Evolutionary conservation across 2,888 invertebrate species (phyloP).

Genomic region (Nomada ruficornis): DNA sequence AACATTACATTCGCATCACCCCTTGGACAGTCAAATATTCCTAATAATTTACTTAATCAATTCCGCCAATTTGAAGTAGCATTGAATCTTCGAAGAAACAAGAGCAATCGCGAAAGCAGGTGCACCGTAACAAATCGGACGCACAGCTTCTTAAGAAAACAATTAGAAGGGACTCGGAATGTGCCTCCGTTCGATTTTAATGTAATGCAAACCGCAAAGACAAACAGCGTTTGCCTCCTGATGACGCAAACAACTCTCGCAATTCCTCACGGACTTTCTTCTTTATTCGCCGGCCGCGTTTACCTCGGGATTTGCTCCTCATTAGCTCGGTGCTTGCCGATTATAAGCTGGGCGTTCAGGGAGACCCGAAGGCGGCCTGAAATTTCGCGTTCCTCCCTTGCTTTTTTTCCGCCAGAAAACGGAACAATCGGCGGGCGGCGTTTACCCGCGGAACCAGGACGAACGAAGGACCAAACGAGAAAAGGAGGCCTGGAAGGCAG

Average conservation of each 20-base stretch:
- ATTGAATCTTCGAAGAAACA: too few relatives aligned
- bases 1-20: too few relatives aligned
- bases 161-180: neutral
- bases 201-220: conserved; percentile 38
- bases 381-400: conserved; percentile 46
- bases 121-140: neutral
- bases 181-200: conserved; percentile 16
- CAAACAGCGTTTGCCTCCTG: conserved; percentile 40
- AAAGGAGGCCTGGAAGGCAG: conserved; percentile 48
- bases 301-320: conserved; percentile 81
- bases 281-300: conserved; percentile 66
- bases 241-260: conserved; percentile 51
- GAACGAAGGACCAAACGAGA: conserved; percentile 51
- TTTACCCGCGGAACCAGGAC: conserved; percentile 44
- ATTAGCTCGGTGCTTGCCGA: conserved; percentile 74
- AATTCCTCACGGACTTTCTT: conserved; percentile 27
- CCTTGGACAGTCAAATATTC: too few relatives aligned
- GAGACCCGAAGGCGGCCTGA: conserved; percentile 69
- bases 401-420: conserved; percentile 27
- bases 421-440: conserved; percentile 60
- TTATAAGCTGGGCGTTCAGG: conserved; percentile 67
- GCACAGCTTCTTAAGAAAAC: neutral
- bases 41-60: too few relatives aligned
- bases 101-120: neutral
- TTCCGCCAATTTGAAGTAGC: too few relatives aligned